phyloP scores from a whole-genome alignment of 2,797 vertebrate genomes.

The Microcaecilia unicolor region DNA sequence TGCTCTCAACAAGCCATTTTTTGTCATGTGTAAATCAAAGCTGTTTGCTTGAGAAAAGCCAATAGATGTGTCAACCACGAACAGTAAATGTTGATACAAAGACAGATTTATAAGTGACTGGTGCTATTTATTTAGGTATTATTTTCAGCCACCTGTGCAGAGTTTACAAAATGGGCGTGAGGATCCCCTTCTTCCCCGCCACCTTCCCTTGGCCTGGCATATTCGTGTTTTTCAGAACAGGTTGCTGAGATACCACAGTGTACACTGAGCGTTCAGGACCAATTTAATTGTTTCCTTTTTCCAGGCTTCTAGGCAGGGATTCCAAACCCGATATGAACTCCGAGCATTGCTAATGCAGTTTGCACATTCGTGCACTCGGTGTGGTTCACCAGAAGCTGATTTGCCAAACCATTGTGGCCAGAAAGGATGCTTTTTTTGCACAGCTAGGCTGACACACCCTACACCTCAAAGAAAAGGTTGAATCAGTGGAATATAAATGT shows the following conservation, averaged over 20 bases:
- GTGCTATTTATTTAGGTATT: conserved; percentile 45
- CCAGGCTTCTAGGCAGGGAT: conserved; percentile 6
- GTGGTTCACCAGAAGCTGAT: neutral
- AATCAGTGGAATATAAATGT: too few relatives aligned
- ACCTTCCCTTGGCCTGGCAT: too few relatives aligned
- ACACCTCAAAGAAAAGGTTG: too few relatives aligned
- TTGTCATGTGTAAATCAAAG: conserved; percentile 14
- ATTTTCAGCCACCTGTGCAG: conserved; percentile 41
- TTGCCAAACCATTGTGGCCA: too few relatives aligned
- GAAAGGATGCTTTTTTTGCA: too few relatives aligned
- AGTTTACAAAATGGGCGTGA: conserved; percentile 50
- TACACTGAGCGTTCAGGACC: conserved; percentile 12
- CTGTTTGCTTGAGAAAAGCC: conserved; percentile 38
- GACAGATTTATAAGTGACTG: conserved; percentile 27
- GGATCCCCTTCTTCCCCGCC: neutral
- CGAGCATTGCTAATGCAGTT: neutral
- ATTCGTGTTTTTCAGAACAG: conserved; percentile 22
- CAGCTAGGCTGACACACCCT: too few relatives aligned
- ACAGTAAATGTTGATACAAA: conserved; percentile 46
- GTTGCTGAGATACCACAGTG: conserved; percentile 23
- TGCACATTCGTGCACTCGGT: neutral
- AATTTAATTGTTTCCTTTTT: conserved; percentile 13
- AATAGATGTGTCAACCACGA: conserved; percentile 30
- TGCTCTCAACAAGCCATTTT: conserved; percentile 6
- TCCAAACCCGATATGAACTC: conserved; percentile 3